Conservation (phyloP, 1,140 invertebrate genomes). For the Pogonomyrmex californicus region DNA sequence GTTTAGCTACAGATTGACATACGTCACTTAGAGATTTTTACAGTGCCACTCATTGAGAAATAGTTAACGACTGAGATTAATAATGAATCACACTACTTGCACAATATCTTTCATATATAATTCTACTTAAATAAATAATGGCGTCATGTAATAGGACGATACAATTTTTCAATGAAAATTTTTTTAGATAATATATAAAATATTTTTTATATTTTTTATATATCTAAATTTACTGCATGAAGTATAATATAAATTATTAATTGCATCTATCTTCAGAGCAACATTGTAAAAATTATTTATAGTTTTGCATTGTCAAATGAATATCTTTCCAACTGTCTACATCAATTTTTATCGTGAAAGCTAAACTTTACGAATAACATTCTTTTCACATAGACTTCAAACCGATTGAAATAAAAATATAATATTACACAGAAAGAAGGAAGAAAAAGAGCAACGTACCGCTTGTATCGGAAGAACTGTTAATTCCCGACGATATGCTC, state of each 20-base stretch:
- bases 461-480: constrained; percentile 32
- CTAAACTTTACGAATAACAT: neutral
- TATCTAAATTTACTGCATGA: neutral
- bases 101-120: neutral
- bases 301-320: neutral
- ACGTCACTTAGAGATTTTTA: neutral
- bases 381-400: neutral
- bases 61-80: neutral
- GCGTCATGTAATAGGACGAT: neutral
- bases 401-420: neutral
- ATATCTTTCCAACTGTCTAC: neutral
- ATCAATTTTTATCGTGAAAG: neutral
- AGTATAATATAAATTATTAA: neutral
- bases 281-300: neutral
- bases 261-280: neutral
- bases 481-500: constrained; percentile 48
- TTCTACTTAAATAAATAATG: neutral
- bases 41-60: neutral
- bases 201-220: neutral
- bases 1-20: neutral
- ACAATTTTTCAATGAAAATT: neutral
- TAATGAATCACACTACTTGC: neutral
- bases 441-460: constrained; percentile 46
- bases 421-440: neutral
- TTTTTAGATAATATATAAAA: neutral